A percentile compares a stretch with the other conserved stretches of the same genome.
phyloP scores from a whole-genome alignment of 2,113 vertebrate species.

The Acrocephalus arundinaceus region DNA sequence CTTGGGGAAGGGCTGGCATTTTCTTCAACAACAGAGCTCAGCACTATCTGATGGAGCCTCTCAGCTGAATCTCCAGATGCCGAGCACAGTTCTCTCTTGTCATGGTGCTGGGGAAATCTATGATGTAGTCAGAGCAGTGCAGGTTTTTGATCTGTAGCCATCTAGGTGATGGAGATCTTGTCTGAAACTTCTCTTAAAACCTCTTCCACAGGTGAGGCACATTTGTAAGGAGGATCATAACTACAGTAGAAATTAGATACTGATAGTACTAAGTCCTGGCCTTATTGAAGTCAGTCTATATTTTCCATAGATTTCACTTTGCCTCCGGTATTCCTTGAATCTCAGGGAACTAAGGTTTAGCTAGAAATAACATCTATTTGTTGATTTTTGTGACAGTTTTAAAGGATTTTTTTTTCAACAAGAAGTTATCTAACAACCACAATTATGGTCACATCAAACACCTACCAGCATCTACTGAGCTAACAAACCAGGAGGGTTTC shows the following conservation, averaged over 20 bases:
- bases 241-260: not conserved
- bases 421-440: not conserved
- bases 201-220: not conserved
- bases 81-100: not conserved
- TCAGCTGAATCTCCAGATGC: not conserved
- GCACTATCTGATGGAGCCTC: not conserved
- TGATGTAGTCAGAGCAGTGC: not conserved
- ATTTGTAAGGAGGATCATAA: not conserved
- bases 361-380: not conserved
- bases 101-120: not conserved
- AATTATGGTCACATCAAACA: not conserved
- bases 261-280: not conserved
- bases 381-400: not conserved
- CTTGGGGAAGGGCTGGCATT: not conserved
- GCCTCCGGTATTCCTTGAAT: not conserved
- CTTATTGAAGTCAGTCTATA: not conserved
- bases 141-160: not conserved
- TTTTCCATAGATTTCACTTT: conserved; percentile 1
- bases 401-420: not conserved
- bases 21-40: not conserved
- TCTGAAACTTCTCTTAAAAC: not conserved
- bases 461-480: not conserved
- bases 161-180: not conserved
- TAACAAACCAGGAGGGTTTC: not conserved
- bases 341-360: not conserved